Conservation (phyloP, 37 sponge, comb jelly and placozoan genomes). For the Beroe forskalii region DNA sequence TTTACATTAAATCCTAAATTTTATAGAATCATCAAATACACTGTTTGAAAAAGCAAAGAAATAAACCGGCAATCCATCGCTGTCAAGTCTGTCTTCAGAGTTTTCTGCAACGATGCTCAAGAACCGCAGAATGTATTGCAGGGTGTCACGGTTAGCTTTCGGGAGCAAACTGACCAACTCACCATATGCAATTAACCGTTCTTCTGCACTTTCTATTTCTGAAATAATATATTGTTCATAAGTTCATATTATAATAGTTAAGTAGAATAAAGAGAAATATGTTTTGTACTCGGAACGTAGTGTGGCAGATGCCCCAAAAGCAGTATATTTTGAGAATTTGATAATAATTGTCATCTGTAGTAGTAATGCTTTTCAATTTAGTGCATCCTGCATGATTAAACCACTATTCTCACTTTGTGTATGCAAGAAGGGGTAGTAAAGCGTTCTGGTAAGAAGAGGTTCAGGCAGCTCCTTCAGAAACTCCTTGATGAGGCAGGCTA, state of each 20-base stretch:
- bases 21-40: too few species aligned
- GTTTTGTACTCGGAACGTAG: too few species aligned
- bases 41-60: not conserved
- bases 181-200: not conserved
- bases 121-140: slow-evolving; percentile 12
- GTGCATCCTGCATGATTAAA: too few species aligned
- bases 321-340: too few species aligned
- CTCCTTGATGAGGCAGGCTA: slow-evolving; percentile 32
- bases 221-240: too few species aligned
- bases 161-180: slow-evolving; percentile 5
- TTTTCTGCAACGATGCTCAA: not conserved
- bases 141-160: not conserved
- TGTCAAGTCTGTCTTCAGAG: not conserved
- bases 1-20: too few species aligned
- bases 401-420: too few species aligned
- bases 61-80: slow-evolving; percentile 6
- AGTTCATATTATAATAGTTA: too few species aligned
- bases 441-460: not conserved
- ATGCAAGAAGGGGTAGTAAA: slow-evolving; percentile 23
- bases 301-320: too few species aligned
- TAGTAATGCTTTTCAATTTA: too few species aligned
- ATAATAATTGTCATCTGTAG: too few species aligned
- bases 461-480: slow-evolving; percentile 44
- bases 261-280: too few species aligned
- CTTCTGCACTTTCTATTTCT: not conserved